Conservation (phyloP, 2,888 invertebrate species). For the Steinernema scapterisci region DNA sequence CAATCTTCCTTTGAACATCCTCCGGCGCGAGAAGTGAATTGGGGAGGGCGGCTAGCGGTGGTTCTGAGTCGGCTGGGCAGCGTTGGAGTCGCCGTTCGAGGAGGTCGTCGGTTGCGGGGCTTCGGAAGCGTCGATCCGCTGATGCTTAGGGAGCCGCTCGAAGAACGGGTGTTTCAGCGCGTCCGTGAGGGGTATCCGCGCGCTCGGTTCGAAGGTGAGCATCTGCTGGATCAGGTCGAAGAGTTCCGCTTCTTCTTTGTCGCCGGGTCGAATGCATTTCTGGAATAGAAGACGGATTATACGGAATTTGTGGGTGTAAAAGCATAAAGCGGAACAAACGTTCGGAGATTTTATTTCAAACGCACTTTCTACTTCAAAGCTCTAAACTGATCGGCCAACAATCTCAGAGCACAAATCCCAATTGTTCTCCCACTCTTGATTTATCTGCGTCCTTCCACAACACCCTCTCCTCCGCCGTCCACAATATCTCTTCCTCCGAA, state of each 20-base stretch:
- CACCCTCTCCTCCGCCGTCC: too few relatives aligned
- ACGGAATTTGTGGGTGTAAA: too few relatives aligned
- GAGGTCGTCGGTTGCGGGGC: not conserved
- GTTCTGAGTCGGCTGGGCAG: not conserved
- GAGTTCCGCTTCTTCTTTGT: conserved; percentile 86
- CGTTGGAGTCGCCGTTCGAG: not conserved
- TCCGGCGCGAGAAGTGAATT: conserved; percentile 11
- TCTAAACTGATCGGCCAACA: not conserved
- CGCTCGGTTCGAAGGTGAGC: conserved; percentile 93
- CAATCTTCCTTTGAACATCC: not conserved
- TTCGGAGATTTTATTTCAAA: too few relatives aligned
- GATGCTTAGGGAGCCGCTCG: conserved; percentile 58
- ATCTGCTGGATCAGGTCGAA: conserved; percentile 93
- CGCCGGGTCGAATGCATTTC: conserved; percentile 86
- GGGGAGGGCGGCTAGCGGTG: conserved; percentile 6
- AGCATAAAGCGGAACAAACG: not conserved
- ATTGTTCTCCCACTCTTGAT: too few relatives aligned
- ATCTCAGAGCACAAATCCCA: too few relatives aligned
- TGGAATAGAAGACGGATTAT: conserved; percentile 69
- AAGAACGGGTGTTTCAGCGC: conserved; percentile 92
- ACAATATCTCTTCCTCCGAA: too few relatives aligned
- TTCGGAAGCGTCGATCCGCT: not conserved
- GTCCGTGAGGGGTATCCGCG: conserved; percentile 84
- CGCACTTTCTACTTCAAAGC: not conserved
- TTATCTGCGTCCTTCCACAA: too few relatives aligned